Percentiles rank a stretch among this genome's conserved stretches.
These are phyloP conservation scores for Xiphias gladius DNA, from an alignment of 2,113 vertebrate genomes.

Conservation along the genomic window DNA sequence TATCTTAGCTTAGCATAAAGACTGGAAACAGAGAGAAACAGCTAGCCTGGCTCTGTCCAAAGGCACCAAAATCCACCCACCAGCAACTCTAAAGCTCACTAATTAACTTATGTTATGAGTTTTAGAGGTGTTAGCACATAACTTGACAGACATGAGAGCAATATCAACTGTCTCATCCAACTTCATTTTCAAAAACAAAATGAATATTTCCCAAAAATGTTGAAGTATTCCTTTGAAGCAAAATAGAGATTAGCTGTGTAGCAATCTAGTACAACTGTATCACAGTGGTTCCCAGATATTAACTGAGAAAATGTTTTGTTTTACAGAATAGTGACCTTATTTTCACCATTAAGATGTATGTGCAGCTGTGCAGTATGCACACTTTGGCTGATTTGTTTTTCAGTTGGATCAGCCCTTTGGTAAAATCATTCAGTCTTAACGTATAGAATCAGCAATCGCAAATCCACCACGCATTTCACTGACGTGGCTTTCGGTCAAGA, in stretches of 20 bases:
- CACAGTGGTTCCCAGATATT: neutral
- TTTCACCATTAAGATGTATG: neutral
- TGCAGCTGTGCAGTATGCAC: neutral
- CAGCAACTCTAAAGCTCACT: no score
- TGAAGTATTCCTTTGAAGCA: neutral
- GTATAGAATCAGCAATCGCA: conserved; percentile 8
- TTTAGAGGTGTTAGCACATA: no score
- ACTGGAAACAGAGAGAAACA: no score
- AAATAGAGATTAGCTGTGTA: no score
- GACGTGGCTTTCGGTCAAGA: neutral
- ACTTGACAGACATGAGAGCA: neutral
- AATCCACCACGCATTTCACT: neutral
- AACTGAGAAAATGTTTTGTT: neutral
- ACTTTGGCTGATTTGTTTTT: conserved; percentile 6
- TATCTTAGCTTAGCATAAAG: no score
- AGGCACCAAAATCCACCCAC: no score
- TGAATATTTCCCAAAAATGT: neutral
- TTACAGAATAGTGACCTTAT: neutral
- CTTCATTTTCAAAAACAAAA: neutral
- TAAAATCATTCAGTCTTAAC: neutral
- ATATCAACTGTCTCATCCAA: neutral
- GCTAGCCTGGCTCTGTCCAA: no score
- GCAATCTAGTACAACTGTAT: neutral
- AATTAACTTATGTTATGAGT: no score
- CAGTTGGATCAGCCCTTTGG: neutral